Evolutionary conservation across 92 coral and sea anemone genomes (phyloP).

Genomic region (Isaurus tuberculatus): DNA sequence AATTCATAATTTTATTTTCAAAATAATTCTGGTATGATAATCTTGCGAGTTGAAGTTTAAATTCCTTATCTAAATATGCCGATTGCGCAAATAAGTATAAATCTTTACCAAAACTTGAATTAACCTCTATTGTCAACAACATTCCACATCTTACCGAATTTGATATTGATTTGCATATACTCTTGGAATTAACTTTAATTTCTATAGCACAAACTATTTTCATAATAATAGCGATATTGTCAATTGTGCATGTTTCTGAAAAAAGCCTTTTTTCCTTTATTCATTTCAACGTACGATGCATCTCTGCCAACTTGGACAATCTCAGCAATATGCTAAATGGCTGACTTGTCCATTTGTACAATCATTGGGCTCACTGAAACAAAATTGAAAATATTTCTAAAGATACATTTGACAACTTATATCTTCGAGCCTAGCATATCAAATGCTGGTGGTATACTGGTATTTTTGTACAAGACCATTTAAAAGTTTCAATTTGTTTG

Average conservation of each 20-base stretch:
- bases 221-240: background rate
- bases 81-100: no score
- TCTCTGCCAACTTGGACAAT: background rate
- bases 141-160: background rate
- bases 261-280: background rate
- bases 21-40: no score
- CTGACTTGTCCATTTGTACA: background rate
- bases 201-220: background rate
- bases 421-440: background rate
- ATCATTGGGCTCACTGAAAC: background rate
- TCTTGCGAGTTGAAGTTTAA: no score
- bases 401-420: background rate
- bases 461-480: background rate
- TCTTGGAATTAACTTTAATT: background rate
- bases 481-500: background rate
- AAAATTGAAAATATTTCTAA: background rate
- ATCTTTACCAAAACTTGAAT: no score
- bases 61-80: no score
- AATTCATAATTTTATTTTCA: no score
- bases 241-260: background rate
- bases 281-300: background rate
- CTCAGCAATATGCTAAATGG: background rate
- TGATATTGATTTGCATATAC: background rate
- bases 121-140: no score
- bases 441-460: background rate